These are phyloP conservation scores for Tethya wilhelma DNA, from an alignment of 37 sponge, comb jelly and placozoan species.

Conservation along the genomic window DNA sequence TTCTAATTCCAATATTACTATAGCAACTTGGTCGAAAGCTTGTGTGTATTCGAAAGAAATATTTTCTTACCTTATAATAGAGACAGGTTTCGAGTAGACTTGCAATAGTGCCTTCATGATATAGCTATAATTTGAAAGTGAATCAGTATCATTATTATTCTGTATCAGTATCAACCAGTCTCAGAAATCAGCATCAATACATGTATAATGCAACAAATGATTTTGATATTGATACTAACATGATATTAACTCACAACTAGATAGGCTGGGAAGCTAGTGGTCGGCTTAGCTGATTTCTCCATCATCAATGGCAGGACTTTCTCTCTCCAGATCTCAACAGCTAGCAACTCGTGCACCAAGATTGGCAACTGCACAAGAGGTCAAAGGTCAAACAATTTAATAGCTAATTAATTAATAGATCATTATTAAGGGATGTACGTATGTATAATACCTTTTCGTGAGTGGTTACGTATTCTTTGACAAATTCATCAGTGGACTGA, in stretches of 20 bases:
- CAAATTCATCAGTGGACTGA: constrained; percentile 75
- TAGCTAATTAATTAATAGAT: too few relatives aligned
- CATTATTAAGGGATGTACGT: too few relatives aligned
- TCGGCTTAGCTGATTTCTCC: constrained; percentile 21
- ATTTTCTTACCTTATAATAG: constrained; percentile 54
- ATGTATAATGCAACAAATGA: neutral
- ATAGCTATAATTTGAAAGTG: constrained; percentile 39
- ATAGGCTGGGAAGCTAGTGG: constrained; percentile 74
- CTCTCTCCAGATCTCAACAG: constrained; percentile 79
- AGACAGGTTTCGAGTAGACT: constrained; percentile 77
- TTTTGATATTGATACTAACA: neutral
- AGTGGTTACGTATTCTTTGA: constrained; percentile 74
- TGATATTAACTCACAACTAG: constrained; percentile 48
- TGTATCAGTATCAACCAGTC: too few relatives aligned
- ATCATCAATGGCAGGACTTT: constrained; percentile 73
- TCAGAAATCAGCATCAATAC: too few relatives aligned
- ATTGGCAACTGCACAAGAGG: constrained; percentile 43
- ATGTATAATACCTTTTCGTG: constrained; percentile 89
- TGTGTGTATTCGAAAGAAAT: too few relatives aligned
- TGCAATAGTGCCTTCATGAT: constrained; percentile 72
- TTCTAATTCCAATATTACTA: too few relatives aligned
- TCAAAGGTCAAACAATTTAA: too few relatives aligned
- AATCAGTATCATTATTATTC: too few relatives aligned
- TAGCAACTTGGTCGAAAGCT: too few relatives aligned
- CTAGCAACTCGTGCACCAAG: constrained; percentile 71